Conservation (phyloP, 2,888 invertebrate genomes). For the Brenthis daphne region DNA sequence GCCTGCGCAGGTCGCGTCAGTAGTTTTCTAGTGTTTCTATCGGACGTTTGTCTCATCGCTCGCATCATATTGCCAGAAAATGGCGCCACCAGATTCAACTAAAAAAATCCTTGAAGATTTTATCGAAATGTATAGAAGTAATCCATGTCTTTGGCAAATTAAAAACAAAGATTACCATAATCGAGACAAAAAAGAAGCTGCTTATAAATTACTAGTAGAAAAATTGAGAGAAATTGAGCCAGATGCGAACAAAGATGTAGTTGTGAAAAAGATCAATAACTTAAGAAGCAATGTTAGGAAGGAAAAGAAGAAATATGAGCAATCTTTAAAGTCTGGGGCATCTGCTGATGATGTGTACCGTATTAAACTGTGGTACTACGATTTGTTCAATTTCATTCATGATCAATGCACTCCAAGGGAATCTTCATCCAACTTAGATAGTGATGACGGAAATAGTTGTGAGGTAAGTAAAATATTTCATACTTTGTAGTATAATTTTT, state of each 20-base stretch:
- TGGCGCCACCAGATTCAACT: slow-evolving; percentile 34
- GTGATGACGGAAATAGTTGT: too few species aligned
- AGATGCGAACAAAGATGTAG: neutral
- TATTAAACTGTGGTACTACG: slow-evolving; percentile 39
- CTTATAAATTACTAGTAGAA: slow-evolving; percentile 31
- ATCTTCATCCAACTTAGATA: slow-evolving; percentile 23
- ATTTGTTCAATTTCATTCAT: slow-evolving; percentile 38
- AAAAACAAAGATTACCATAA: slow-evolving; percentile 40
- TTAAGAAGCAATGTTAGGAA: slow-evolving; percentile 36
- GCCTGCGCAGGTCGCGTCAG: slow-evolving; percentile 40
- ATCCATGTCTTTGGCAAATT: slow-evolving; percentile 39
- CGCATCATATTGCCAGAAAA: slow-evolving; percentile 35
- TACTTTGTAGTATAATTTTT: too few species aligned
- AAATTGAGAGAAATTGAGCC: slow-evolving; percentile 31
- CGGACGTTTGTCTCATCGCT: slow-evolving; percentile 28
- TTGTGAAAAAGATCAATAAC: slow-evolving; percentile 34
- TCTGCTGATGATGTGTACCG: slow-evolving; percentile 35
- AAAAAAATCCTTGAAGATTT: slow-evolving; percentile 26
- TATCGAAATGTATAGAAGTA: slow-evolving; percentile 38
- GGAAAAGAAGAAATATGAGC: slow-evolving; percentile 37
- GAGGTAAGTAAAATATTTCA: too few species aligned
- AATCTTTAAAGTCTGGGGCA: slow-evolving; percentile 38
- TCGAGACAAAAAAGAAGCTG: slow-evolving; percentile 38
- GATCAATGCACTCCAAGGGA: slow-evolving; percentile 38
- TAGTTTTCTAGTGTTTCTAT: slow-evolving; percentile 37